These are phyloP conservation scores for Sebastolobus altivelis DNA, from an alignment of 2,797 vertebrate species.

Conservation along the genomic window DNA sequence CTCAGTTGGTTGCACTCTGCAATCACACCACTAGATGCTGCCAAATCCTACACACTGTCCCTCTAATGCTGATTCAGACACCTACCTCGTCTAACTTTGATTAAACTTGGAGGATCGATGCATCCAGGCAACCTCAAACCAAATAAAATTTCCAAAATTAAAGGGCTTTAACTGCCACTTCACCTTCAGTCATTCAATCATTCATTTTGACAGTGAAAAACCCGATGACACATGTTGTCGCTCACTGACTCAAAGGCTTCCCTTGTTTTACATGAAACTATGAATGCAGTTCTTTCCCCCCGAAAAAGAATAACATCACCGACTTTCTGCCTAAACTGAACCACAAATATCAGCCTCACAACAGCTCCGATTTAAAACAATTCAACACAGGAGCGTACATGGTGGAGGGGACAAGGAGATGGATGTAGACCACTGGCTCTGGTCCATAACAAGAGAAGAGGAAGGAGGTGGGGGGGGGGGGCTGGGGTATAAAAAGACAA, in stretches of 20 bases:
- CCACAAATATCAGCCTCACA: neutral
- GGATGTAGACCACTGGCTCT: constrained; percentile 3
- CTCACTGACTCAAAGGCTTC: neutral
- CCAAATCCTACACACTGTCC: neutral
- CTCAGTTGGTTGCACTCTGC: neutral
- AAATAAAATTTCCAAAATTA: neutral
- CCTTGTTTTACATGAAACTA: neutral
- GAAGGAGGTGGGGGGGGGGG: neutral
- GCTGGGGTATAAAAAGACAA: constrained; percentile 34
- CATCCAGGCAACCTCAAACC: too few species aligned
- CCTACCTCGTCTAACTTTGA: neutral
- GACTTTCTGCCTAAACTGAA: neutral
- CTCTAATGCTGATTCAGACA: neutral
- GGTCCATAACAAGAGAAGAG: constrained; percentile 17
- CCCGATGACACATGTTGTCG: neutral
- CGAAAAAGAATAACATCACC: neutral
- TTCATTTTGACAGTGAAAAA: neutral
- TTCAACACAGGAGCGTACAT: neutral
- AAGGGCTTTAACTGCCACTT: neutral
- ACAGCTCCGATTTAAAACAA: neutral
- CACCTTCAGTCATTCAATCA: neutral
- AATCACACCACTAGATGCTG: neutral
- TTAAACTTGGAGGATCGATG: neutral
- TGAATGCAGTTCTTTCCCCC: neutral
- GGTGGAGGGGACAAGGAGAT: constrained; percentile 5